Base-by-base conservation (phyloP, 2,888 invertebrate genomes). In the Polydrusus pterygomalis region DNA sequence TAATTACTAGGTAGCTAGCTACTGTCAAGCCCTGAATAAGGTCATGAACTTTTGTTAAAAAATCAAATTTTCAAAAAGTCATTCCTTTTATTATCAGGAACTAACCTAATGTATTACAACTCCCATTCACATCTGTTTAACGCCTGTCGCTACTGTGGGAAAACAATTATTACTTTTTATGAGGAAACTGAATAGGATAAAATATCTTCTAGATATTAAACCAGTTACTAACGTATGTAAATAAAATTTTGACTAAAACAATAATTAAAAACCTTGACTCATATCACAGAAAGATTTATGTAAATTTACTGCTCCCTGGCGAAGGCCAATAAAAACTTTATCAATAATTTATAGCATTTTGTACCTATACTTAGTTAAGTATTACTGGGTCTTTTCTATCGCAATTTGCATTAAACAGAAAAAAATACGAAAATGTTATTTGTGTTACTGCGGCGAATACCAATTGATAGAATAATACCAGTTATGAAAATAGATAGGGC, bases 201-300 rank as follows among this genome's bases (percentile, higher is more conserved):
- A 43, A 43, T 43, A 43, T 43, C n/a, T 43, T 25, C 5, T 43
- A 30, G 5, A 7, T 43, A 47, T 47, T 47, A n/a, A 47, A 49
- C 5, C 11, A 49, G 9, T 49, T 49, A 18, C 3, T 54, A 30
- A 54, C 13, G 6, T n/a, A 30, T n/a, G 13, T 20, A 54, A 30
- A 54, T 54, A 3, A 25, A 54, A 54, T 30, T 54, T n/a, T 54
- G 13, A 54, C 20, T 54, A n/a, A 11, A 54, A 30, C 54, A 20
- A 54, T 51, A 20, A 54, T 54, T 20, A 51, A 54, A 30, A 54
- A 30, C 54, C 54, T 54, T 54, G 54, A 54, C 30, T 54, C 2
- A 25, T 54, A 54, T 51, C 2, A 18, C 51, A 20, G 11, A 54
- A 8, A 54, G 54, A 54, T 54, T n/a, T 30, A 20, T 54, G n/a